These are phyloP conservation scores for Acleris holmiana DNA, from an alignment of 2,888 invertebrate species.

Conservation along the genomic window DNA sequence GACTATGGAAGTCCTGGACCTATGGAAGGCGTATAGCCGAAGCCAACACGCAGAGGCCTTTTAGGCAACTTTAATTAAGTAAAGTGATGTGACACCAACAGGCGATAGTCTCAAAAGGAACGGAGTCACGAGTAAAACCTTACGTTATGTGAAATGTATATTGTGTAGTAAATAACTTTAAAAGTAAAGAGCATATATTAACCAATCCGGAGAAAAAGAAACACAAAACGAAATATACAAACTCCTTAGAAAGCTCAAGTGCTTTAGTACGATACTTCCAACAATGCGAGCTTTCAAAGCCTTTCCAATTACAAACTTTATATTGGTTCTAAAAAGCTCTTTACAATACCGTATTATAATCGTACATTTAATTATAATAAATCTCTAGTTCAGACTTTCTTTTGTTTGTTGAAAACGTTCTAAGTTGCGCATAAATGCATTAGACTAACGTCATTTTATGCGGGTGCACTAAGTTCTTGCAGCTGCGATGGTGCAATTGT, in stretches of 20 bases:
- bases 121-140: too few relatives aligned
- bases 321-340: conserved; percentile 18
- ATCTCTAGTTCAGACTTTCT: conserved; percentile 2
- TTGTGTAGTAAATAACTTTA: too few relatives aligned
- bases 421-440: background rate
- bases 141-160: too few relatives aligned
- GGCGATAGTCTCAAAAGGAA: too few relatives aligned
- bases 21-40: too few relatives aligned
- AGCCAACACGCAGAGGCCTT: too few relatives aligned
- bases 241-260: conserved; percentile 9
- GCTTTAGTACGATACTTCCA: conserved; percentile 5
- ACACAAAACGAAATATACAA: conserved; percentile 11
- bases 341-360: conserved; percentile 17
- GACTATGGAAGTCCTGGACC: too few relatives aligned
- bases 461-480: background rate
- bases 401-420: background rate
- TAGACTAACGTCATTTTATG: conserved; percentile 3
- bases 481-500: conserved; percentile 16
- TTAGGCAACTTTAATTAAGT: too few relatives aligned
- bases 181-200: too few relatives aligned
- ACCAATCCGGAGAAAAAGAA: conserved; percentile 1
- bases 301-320: conserved; percentile 27
- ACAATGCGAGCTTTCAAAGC: conserved; percentile 19
- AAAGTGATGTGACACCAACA: too few relatives aligned
- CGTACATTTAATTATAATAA: conserved; percentile 22